Percentiles rank a stretch among this genome's conserved stretches.
phyloP scores from a whole-genome alignment of 2,797 vertebrate species.

The Leuciscus waleckii region DNA sequence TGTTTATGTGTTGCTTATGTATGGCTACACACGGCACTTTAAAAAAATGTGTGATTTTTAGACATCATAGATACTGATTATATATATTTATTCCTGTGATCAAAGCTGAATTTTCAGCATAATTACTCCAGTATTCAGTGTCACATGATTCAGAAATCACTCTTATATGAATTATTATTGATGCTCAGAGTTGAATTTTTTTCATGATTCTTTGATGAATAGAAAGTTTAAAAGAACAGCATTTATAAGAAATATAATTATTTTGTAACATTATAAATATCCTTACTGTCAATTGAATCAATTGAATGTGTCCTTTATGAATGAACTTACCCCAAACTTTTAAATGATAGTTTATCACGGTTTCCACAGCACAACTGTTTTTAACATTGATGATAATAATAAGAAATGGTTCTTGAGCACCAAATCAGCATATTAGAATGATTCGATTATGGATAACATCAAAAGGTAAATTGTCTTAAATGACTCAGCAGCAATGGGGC shows the following conservation, averaged over 20 bases:
- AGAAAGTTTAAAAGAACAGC: neutral
- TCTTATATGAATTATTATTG: neutral
- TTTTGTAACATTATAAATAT: neutral
- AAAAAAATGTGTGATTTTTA: neutral
- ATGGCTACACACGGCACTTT: too few relatives aligned
- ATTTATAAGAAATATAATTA: neutral
- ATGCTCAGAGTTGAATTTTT: neutral
- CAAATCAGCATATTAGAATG: neutral
- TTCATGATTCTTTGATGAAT: neutral
- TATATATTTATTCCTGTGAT: too few relatives aligned
- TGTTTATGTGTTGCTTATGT: neutral
- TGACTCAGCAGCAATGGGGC: conserved; percentile 56
- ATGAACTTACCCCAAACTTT: neutral
- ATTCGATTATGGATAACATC: neutral
- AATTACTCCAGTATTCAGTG: neutral
- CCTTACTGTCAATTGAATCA: neutral
- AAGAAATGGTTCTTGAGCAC: neutral
- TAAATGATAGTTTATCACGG: neutral
- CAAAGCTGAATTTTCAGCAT: neutral
- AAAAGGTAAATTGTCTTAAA: conserved; percentile 11
- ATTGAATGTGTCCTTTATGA: neutral
- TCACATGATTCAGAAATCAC: neutral
- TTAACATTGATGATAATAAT: neutral
- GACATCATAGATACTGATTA: too few relatives aligned
- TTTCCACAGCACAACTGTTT: neutral